Evolutionary conservation across 2,797 vertebrate species (phyloP), one percentile per base, ranked within the genome.

Genomic region (Esox lucius): DNA sequence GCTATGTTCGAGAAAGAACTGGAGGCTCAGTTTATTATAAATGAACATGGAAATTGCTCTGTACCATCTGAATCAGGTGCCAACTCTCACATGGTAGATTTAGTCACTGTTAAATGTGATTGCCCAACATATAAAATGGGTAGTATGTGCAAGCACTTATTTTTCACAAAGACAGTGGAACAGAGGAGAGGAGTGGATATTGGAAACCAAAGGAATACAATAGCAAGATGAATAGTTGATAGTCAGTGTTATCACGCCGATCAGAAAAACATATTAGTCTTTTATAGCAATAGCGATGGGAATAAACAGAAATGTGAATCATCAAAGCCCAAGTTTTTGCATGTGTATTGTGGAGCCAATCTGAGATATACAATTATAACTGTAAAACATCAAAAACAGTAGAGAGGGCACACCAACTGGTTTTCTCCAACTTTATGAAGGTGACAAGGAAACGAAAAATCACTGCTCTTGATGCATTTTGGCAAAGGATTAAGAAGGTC

Each of bases 121-220:
- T 75, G 73, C 62, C 65, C 53, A 71, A 62, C 15, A 75, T 75
- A 24, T 62, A 64, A 71, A 26, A 59, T 26, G 12, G 68, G 68
- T 39, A 70, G 19, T 75, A 1, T 78, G 56, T 74, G 76, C 65
- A 73, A 73, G 75, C 72, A 75, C 31, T 24, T 75, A 16, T 65
- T 75, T 71, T 71, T 75, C 8, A 70, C 76, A 35, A 5, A 33
- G 15, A 42, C 0, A 31, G 65, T 48, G 61, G 72, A 71, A 70
- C 26, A 78, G 71, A 72, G 65, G 49, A 53, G 70, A 74, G 72
- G 68, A 67, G n/a, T 79, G 13, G 24, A 46, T 19, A 72, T 75
- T 75, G 66, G 68, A 71, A 33, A 71, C 15, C 46, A 75, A 4
- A 70, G 72, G 46, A n/a, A 19, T 39, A 61, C 31, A 22, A 56